Base-by-base conservation (phyloP, 2,888 invertebrate genomes). In the Lithophane ornitopus region DNA sequence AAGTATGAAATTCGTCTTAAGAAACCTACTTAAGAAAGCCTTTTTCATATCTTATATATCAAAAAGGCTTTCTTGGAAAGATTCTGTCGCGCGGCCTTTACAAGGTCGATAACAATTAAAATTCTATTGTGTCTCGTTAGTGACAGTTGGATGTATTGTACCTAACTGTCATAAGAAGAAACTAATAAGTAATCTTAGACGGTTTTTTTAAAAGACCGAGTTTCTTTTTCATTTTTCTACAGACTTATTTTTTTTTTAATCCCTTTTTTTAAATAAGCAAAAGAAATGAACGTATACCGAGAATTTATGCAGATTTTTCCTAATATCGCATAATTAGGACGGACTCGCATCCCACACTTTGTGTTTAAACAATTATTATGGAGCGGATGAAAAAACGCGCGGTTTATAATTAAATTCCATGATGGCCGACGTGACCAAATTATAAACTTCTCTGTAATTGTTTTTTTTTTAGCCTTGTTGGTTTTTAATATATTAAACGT, bases 391-490 rank as follows among this genome's bases (percentile, higher is more conserved):
- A 85, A 88, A 89, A 85, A 83, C 71, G 71, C 81, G 81, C 72
- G 85, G 77, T 84, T 86, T 86, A 82, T 89, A 90, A 89, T 90
- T 88, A 87, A 87, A 86, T 77, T 85, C 84, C 84, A 66, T 68
- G 70, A 76, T 78, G 83, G 85, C 72, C 83, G 70, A 85, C 90
- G 91, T 90, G 90, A 88, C 88, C 78, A 82, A 82, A 85, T 85
- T 90, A 87, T 87, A 84, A 89, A 89, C 82, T 74, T 85, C 80
- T 44, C 65, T 76, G 81, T 88, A 87, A 89, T 86, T 89, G 85
- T 86, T 90, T 89, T 90, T 85, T 85, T 86, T 86, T 86, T 71
- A 77, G 84, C 79, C 77, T 85, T 90, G 90, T 89, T 89, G 88
- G 78, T 89, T 87, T 90, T 89, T 88, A 88, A 89, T 90, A 88